Evolutionary conservation across 2,113 vertebrate genomes (phyloP).

Genomic region (Pelvicachromis taeniatus): DNA sequence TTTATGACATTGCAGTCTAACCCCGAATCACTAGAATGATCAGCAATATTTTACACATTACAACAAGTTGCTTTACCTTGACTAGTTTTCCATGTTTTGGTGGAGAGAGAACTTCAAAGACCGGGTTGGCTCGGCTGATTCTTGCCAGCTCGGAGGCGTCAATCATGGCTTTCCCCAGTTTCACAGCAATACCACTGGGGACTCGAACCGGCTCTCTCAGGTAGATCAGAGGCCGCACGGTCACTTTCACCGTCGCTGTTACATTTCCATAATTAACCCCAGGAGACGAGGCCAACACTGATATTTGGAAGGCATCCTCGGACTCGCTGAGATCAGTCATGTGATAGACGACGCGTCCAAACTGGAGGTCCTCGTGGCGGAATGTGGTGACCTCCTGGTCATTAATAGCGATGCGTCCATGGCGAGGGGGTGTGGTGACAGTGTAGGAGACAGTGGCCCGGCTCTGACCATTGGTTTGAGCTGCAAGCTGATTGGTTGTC

Average conservation of each 20-base stretch:
- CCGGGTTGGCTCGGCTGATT: conserved; percentile 78
- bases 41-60: background rate
- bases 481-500: conserved; percentile 77
- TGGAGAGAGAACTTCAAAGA: conserved; percentile 77
- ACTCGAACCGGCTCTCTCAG: conserved; percentile 67
- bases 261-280: conserved; percentile 70
- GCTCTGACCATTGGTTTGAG: conserved; percentile 75
- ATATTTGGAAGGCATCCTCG: conserved; percentile 77
- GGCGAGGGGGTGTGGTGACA: conserved; percentile 72
- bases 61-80: conserved; percentile 39
- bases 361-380: conserved; percentile 77
- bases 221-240: conserved; percentile 72
- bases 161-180: conserved; percentile 78
- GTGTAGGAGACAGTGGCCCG: conserved; percentile 75
- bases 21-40: background rate
- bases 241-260: conserved; percentile 74
- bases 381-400: conserved; percentile 75
- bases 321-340: conserved; percentile 78
- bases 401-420: conserved; percentile 75
- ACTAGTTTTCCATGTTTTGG: conserved; percentile 79
- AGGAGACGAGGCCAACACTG: conserved; percentile 66
- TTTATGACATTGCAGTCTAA: background rate
- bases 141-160: conserved; percentile 82
- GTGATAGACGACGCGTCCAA: conserved; percentile 75
- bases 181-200: conserved; percentile 71